Evolutionary conservation across 2,113 vertebrate species (phyloP), one percentile per base, ranked within the genome.

Genomic region (Cyanoliseus patagonus): DNA sequence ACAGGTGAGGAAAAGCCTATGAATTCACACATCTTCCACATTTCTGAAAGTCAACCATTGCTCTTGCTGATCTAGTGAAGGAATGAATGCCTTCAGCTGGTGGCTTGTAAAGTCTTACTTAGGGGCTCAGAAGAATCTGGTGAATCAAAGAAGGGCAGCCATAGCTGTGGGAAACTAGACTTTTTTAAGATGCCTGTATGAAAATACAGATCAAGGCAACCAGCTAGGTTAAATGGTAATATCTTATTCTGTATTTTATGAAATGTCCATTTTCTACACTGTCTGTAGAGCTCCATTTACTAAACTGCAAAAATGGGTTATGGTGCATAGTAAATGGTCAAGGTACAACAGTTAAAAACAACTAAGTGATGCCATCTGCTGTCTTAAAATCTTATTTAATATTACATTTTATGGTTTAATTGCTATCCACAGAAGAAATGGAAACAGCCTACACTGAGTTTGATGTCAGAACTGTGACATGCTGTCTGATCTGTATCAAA

Each of bases 341-440:
- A 16, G 59, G 23, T 88, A 67, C 17, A 59, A 39, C 25, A 46
- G 33, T 76, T 86, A 79, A 97, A 95, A 92, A 94, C 86, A 96
- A 96, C 76, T 64, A 72, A 94, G 94, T 76, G 96, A 96, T 97
- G 95, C 94, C 96, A 97, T 93, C 95, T 97, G 74, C 92, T 97
- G 96, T 96, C 74, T 96, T 93, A 82, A 90, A 84, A 76, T 86
- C 95, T 93, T 81, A 72, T 7, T 96, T 84, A 84, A 39, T 84
- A 30, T 25, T 95, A 30, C 41, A 24, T 86, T 83, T 78, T 31
- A 44, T 79, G 49, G 72, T 47, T 82, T 35, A 82, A 61, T 82
- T 70, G 17, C 88, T 92, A 67, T 44, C 14, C 17, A 39, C 41
- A 74, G 63, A 67, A 64, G 31, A 52, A 82, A 25, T 31, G 8